Evolutionary conservation across 1,140 invertebrate genomes (phyloP).

Genomic region (Meloidogyne exigua): DNA sequence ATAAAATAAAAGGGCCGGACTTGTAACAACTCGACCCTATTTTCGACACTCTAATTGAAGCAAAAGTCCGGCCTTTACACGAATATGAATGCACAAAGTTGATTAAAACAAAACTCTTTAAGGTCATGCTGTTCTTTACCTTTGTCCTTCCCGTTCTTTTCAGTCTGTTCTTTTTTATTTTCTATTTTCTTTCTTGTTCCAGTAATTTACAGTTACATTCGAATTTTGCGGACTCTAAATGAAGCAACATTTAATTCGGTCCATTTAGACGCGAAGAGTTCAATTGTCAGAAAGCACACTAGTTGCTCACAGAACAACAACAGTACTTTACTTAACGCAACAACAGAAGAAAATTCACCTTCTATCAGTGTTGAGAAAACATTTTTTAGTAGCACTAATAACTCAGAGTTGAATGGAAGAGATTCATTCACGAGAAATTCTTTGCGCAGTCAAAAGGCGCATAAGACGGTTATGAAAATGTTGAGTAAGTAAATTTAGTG

Average conservation of each 20-base stretch:
- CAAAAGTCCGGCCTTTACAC: no score
- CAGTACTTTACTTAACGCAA: neutral
- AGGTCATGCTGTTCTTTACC: constrained; percentile 54
- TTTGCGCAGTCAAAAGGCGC: constrained; percentile 52
- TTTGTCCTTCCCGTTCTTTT: constrained; percentile 59
- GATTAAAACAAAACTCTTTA: neutral
- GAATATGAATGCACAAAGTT: no score
- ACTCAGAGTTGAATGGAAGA: constrained; percentile 7
- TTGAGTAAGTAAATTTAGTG: constrained; percentile 38
- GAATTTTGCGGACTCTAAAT: constrained; percentile 57
- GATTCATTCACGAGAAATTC: constrained; percentile 37
- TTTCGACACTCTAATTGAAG: no score
- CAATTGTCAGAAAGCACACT: neutral
- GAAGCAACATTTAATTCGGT: constrained; percentile 37
- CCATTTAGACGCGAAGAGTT: constrained; percentile 39
- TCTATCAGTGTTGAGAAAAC: neutral
- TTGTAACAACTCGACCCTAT: no score
- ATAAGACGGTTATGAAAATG: constrained; percentile 57
- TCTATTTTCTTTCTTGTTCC: neutral
- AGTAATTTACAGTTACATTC: constrained; percentile 50
- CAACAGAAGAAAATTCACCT: neutral
- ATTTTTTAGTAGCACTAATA: neutral
- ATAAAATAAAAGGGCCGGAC: no score
- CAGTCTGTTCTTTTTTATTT: constrained; percentile 31
- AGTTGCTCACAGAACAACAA: neutral